Evolutionary conservation across 92 coral and sea anemone genomes (phyloP), one percentile per base, ranked within the genome.

Genomic region (Bergia sp.): DNA sequence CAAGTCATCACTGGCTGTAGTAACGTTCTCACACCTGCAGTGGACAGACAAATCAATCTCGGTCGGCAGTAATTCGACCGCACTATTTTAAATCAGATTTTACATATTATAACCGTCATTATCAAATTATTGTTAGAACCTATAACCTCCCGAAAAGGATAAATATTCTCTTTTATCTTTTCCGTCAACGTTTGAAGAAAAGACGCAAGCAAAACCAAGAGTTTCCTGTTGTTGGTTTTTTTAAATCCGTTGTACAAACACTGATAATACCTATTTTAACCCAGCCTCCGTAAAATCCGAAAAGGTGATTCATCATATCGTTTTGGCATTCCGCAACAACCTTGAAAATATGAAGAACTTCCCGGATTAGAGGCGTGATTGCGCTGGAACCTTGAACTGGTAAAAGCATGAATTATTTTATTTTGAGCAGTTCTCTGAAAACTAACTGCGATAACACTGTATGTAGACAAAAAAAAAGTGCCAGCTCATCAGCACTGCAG

Each of bases 231-330:
- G 41, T 84, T 45, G 87, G 66, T 12, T 44, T 84, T 23, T 16
- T 79, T 82, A 84, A 44, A 84, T 71, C 64, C 64, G 77, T 84
- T 84, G 87, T 84, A 15, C 65, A 84, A 84, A 84, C 87, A 84
- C 61, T 84, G 87, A 84, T 84, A 84, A 84, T 84, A 84, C 78
- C 43, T 71, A 29, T 71, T 84, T 69, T n/a, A 84, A 37, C 43
- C 47, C 77, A 69, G 44, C 18, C 78, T 16, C 79, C 11, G 47
- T 11, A 53, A 53, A 53, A 1, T 53, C 16, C 16, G 13, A 53
- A 2, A 75, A 75, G 79, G 79, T 75, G 7, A 39, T 75, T 67
- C 47, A 7, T 3, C n/a, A 67, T 21, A 47, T 37, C 38, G 45
- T 64, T 66, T 76, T 76, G 11, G 29, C 8, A 44, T 71, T 45